These are phyloP conservation scores for Xenotilapia caudafasciata DNA, from an alignment of 2,113 vertebrate genomes.

Conservation along the genomic window DNA sequence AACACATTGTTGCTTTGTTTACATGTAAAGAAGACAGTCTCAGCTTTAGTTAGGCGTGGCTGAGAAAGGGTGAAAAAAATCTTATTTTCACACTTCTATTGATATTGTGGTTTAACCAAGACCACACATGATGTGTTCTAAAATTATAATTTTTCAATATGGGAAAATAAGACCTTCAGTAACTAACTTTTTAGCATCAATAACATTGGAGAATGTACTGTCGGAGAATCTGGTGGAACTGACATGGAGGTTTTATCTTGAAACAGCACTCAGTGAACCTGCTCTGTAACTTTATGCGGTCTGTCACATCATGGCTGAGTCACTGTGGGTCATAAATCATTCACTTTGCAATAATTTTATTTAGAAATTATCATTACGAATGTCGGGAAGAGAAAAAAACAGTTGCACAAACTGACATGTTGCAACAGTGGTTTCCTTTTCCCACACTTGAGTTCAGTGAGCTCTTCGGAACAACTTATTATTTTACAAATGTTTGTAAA, in stretches of 20 bases:
- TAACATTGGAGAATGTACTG: background rate
- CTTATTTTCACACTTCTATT: background rate
- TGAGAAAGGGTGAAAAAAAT: background rate
- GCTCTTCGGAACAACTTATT: background rate
- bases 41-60: background rate
- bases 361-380: background rate
- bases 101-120: background rate
- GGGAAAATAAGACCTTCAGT: background rate
- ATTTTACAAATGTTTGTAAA: background rate
- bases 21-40: background rate
- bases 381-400: accelerated
- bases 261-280: background rate
- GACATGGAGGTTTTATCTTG: background rate
- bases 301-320: background rate
- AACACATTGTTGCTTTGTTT: background rate
- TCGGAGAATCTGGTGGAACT: background rate
- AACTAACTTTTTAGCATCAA: background rate
- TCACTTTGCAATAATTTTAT: background rate
- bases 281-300: background rate
- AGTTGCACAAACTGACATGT: background rate
- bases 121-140: background rate
- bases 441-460: background rate
- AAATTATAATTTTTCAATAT: background rate
- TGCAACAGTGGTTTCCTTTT: background rate
- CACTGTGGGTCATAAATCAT: background rate